Base-by-base conservation (phyloP, 2,797 vertebrate species). In the Hydrocynus forskahlii region DNA sequence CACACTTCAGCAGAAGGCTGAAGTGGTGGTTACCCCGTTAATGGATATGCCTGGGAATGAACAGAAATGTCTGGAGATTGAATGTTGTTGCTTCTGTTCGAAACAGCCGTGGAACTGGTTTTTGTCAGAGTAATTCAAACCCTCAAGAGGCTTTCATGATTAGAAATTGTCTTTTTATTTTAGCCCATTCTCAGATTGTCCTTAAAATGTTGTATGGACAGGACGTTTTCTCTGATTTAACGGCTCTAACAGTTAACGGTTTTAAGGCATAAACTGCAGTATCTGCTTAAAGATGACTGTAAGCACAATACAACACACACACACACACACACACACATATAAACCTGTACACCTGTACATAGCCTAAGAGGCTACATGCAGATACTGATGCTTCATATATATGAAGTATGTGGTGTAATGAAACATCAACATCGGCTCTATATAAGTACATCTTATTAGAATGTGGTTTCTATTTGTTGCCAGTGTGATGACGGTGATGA, bases 1-100 rank as follows among this genome's bases (percentile, higher is more conserved):
- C 74, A 54, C 50, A 50, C 73, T 85, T 73, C 29, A 67, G 45
- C 23, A 57, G 63, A 70, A 62, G 38, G 60, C 64, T 59, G 71
- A 74, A 59, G 70, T n/a, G n/a, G 71, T 19, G 50, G 50, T 54
- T 17, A 54, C 16, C 14, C 69, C 17, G 40, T 74, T 59, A 57
- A 74, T 63, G 29, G 40, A 48, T 50, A 17, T 62, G 38, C 57
- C 38, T 48, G n/a, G 38, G 35, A 55, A 29, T 19, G 70, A 73
- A 57, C 52, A 57, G 16, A 57, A 75, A 75, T 9, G 72, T 45
- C 38, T 75, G 55, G 7, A 75, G 55, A 60, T 59, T 75, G 72
- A 75, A n/a, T 55, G 71, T 40, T 75, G 57, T 63, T 62, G 73
- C 40, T 48, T 43, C 57, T 45, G n/a, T 60, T 45, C 17, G 35